Percentiles rank a stretch among this genome's conserved stretches.
phyloP scores from a whole-genome alignment of 2,797 vertebrate species.

The Siniperca scherzeri region DNA sequence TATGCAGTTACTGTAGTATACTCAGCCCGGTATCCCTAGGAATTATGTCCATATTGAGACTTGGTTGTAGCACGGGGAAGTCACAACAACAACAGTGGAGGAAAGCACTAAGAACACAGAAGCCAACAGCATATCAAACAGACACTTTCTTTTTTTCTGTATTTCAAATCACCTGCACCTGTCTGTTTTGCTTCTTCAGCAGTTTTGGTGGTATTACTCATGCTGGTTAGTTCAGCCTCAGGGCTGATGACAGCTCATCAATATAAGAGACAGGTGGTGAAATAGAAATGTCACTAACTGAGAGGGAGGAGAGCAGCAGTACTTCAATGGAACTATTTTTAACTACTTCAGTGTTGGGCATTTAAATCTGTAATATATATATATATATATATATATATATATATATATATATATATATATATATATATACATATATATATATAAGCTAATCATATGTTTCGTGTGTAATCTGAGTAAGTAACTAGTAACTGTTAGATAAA shows the following conservation, averaged over 20 bases:
- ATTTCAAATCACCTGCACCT: slow-evolving; percentile 11
- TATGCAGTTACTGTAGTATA: neutral
- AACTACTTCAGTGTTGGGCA: neutral
- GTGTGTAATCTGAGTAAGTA: neutral
- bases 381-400: no score
- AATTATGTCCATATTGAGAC: neutral
- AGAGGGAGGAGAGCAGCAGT: slow-evolving; percentile 1
- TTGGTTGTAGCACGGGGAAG: neutral
- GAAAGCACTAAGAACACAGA: neutral
- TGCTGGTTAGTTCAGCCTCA: slow-evolving; percentile 13
- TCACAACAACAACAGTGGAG: neutral
- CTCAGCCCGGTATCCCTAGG: neutral
- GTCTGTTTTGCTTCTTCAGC: slow-evolving; percentile 28
- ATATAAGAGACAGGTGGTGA: slow-evolving; percentile 28
- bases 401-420: no score
- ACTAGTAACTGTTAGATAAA: neutral
- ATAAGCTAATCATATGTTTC: neutral
- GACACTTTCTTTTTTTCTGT: neutral
- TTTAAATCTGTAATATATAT: neutral
- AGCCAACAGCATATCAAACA: neutral
- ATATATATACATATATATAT: no score
- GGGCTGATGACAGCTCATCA: slow-evolving; percentile 44
- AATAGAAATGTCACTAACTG: neutral
- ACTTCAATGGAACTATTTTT: neutral
- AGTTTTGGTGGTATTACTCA: neutral